Conservation (phyloP, 2,797 vertebrate species). For the Apogon hyalosoma region DNA sequence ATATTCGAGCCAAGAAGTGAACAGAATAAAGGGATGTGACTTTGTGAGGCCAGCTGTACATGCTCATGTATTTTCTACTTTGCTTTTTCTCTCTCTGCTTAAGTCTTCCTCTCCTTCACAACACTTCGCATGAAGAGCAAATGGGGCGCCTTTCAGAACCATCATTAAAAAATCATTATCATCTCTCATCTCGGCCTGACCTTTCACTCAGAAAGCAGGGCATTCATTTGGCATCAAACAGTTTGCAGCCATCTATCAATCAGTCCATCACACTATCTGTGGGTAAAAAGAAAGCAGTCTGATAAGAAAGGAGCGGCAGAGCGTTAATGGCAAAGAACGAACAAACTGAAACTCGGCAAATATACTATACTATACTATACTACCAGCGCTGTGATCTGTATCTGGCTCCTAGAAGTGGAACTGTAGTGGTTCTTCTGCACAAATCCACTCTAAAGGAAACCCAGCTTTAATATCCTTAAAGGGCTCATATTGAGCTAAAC, state of each 20-base stretch:
- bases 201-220: constrained; percentile 75
- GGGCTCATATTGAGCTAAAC: too few species aligned
- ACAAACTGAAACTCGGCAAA: too few species aligned
- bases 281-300: too few species aligned
- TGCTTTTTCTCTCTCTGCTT: not conserved
- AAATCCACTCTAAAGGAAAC: too few species aligned
- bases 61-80: constrained; percentile 9
- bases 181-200: constrained; percentile 66
- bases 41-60: not conserved
- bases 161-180: constrained; percentile 85
- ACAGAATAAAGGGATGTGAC: not conserved
- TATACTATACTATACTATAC: too few species aligned
- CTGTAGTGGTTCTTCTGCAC: too few species aligned
- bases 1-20: not conserved
- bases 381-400: too few species aligned
- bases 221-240: constrained; percentile 37
- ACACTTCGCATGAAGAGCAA: constrained; percentile 55
- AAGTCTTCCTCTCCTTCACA: constrained; percentile 20
- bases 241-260: constrained; percentile 68
- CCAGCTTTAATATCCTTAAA: too few species aligned
- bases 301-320: too few species aligned
- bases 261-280: constrained; percentile 19
- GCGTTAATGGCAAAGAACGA: too few species aligned
- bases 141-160: constrained; percentile 72
- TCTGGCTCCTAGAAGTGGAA: too few species aligned